Evolutionary conservation across 1,140 invertebrate genomes (phyloP).

Genomic region (Diprion similis): DNA sequence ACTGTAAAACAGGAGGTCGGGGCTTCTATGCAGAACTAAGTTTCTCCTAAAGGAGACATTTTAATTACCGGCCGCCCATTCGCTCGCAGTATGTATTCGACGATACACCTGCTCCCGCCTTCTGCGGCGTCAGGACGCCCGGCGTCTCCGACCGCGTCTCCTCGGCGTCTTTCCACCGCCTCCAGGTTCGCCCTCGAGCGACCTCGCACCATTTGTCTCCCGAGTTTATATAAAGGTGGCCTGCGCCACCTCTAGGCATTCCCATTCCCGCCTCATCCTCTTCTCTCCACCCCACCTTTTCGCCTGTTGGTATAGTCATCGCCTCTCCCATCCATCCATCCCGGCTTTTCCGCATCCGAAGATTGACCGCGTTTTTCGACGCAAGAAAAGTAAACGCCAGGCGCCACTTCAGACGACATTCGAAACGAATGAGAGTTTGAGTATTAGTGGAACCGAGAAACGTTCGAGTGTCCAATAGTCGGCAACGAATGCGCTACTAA

Average conservation of each 20-base stretch:
- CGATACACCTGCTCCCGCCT: constrained; percentile 48
- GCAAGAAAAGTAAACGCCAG: neutral
- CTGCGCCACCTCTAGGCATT: constrained; percentile 18
- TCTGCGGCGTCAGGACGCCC: constrained; percentile 33
- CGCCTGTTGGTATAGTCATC: neutral
- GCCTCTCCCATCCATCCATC: neutral
- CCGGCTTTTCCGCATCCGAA: neutral
- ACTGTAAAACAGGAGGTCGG: neutral
- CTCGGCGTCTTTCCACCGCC: neutral
- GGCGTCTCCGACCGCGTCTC: neutral
- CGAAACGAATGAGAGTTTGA: neutral
- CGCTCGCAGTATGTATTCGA: constrained; percentile 36
- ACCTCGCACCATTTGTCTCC: constrained; percentile 48
- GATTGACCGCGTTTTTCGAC: neutral
- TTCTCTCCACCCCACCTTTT: neutral
- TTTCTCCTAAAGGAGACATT: constrained; percentile 47
- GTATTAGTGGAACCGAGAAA: neutral
- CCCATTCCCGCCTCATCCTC: neutral
- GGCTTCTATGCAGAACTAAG: constrained; percentile 18
- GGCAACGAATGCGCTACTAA: neutral
- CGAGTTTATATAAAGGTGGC: constrained; percentile 49
- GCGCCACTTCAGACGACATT: neutral
- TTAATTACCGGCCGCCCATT: constrained; percentile 50
- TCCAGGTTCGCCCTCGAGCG: constrained; percentile 26
- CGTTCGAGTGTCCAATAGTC: too few relatives aligned